Percentiles rank a stretch among this genome's conserved stretches.
phyloP scores from a whole-genome alignment of 2,888 invertebrate genomes.

The Pollenia labialis region DNA sequence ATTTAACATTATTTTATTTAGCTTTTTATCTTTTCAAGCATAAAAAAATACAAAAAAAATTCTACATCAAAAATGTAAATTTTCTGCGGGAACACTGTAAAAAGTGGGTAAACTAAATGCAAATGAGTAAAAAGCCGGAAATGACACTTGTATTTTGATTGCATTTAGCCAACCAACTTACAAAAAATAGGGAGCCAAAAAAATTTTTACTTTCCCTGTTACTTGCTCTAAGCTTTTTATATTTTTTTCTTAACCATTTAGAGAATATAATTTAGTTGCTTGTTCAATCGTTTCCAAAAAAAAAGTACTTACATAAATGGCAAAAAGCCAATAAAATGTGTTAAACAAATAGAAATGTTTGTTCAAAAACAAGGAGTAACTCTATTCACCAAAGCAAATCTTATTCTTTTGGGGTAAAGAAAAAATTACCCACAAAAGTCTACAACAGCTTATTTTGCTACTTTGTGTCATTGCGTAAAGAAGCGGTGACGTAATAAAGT shows the following conservation, averaged over 20 bases:
- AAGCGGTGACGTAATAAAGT: too few relatives aligned
- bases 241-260: constrained; percentile 14
- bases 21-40: constrained; percentile 24
- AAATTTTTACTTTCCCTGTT: neutral
- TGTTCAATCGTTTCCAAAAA: constrained; percentile 28
- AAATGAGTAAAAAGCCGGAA: constrained; percentile 71
- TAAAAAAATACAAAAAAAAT: neutral
- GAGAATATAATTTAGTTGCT: constrained; percentile 40
- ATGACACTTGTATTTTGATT: constrained; percentile 71
- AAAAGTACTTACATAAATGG: constrained; percentile 61
- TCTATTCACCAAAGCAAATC: neutral
- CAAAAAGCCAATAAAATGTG: constrained; percentile 67
- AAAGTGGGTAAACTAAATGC: constrained; percentile 65
- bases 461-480: too few relatives aligned
- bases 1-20: constrained; percentile 21
- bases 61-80: constrained; percentile 31
- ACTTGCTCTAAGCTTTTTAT: neutral
- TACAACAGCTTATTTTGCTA: too few relatives aligned
- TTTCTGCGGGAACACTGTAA: constrained; percentile 2
- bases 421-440: neutral
- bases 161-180: constrained; percentile 58
- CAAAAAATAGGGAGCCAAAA: constrained; percentile 44
- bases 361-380: neutral
- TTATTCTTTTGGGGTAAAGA: neutral
- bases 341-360: constrained; percentile 42